Base-by-base conservation (phyloP, 2,113 vertebrate species). In the Cyanoramphus novaezelandiae region DNA sequence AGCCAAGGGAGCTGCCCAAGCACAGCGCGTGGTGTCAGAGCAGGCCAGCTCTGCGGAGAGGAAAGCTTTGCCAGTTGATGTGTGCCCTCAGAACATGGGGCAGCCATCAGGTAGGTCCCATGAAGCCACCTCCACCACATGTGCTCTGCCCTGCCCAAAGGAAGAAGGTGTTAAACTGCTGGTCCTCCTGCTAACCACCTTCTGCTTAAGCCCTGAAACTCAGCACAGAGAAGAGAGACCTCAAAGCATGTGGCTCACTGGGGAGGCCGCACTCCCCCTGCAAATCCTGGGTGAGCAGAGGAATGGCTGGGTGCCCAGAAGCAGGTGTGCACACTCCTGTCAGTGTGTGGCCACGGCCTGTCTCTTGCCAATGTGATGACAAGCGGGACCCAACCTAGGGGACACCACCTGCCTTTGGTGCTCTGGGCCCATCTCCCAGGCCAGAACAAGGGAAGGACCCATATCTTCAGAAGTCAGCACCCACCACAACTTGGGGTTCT, bases 91-190 rank as follows among this genome's bases (percentile, higher is more conserved):
- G 77, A 3, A 2, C 24, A 5, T 1, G 13, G 46, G 50, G 18
- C 62, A 64, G 43, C 41, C 18, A 1, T 1, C 8, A 5, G 19
- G 43, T 64, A 5, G 19, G n/a, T 67, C 37, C 62, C 14, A 3
- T 3, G 29, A 41, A 86, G 29, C 35, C 35, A 57, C 46, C 37
- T 90, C 10, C 3, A 0, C 28, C 82, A 5, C 0, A 0, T 4
- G 8, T 3, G 2, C 78, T 53, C 82, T 63, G 17, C 70, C 57
- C 37, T 74, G 46, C 25, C 37, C 0, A 0, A 64, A 69, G 68
- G 59, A 62, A 68, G 52, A 88, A 49, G 43, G 19, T 8, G 98
- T 98, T 98, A 94, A 95, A 96, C 57, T 1, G 7, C 77, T 92
- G 86, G 85, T 87, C 46, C 97, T 98, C 75, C 35, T 4, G 12